Evolutionary conservation across 1,140 invertebrate genomes (phyloP), one percentile per base, ranked within the genome.

Genomic region (Pygmarrhopalites habei): DNA sequence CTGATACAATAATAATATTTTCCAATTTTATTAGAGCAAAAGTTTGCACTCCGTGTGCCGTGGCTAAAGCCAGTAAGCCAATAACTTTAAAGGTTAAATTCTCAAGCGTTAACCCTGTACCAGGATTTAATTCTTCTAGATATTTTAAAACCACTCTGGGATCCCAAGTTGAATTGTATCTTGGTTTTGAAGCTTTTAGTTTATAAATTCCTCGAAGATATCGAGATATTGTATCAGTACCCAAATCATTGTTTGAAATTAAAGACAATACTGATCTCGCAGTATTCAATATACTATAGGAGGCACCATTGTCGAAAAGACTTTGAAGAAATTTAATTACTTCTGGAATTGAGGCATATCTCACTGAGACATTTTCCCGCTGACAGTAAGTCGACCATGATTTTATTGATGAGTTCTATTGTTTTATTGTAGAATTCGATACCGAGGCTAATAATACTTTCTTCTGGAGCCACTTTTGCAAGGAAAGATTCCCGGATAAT

Each of bases 11-110:
- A 4, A 39, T 60, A 28, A 59, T 49, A 25, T 59, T 32, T 1
- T 30, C 15, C 0, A 60, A 4, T 10, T 32, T 19, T 41, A 67
- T 67, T 4, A 2, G 3, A 7, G 56, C 10, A n/a, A 67, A 41
- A 0, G 61, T 67, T 53, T 67, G 65, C 12, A 62, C 51, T 29
- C 65, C 21, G 25, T 67, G 61, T 23, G 14, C 65, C 0, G 59
- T 60, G 2, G 19, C 2, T 14, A 67, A 30, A 19, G 58, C 41
- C 15, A 67, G 14, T 17, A 67, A 39, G 1, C 32, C 60, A 14
- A 59, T 30, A 15, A 62, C 12, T 41, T 67, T 67, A 12, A 53
- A 46, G 1, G 60, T 46, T 2, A 67, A n/a, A 21, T 63, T n/a
- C 30, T 56, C 44, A 2, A 63, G 41, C 4, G 12, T 10, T 23